Evolutionary conservation across 2,797 vertebrate species (phyloP).

Genomic region (Diplodus sargus): DNA sequence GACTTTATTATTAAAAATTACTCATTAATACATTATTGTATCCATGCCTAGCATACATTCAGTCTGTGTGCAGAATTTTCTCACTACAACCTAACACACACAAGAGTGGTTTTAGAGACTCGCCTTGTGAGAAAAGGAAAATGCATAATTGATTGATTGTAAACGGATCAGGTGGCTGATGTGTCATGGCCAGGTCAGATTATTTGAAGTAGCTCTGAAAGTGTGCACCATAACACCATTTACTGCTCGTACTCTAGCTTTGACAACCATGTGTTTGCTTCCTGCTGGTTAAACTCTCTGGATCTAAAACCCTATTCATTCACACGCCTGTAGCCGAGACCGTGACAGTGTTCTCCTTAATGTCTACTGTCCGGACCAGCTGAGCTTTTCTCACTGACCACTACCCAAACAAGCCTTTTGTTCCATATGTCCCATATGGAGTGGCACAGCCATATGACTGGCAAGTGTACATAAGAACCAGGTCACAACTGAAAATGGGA

Average conservation of each 20-base stretch:
- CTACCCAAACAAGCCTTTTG: constrained; percentile 57
- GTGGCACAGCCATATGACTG: constrained; percentile 19
- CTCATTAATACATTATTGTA: not conserved
- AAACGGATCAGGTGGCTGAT: constrained; percentile 48
- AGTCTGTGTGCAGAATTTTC: not conserved
- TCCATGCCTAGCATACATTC: not conserved
- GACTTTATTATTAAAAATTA: too few species aligned
- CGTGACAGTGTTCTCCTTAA: constrained; percentile 37
- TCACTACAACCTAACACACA: not conserved
- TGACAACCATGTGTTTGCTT: constrained; percentile 31
- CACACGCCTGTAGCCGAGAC: constrained; percentile 29
- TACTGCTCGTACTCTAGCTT: not conserved
- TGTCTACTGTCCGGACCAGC: constrained; percentile 8
- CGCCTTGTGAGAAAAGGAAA: constrained; percentile 23
- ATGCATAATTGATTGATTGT: constrained; percentile 59
- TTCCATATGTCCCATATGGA: not conserved
- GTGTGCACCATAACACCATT: not conserved
- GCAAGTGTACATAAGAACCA: not conserved
- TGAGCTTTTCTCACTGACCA: constrained; percentile 53
- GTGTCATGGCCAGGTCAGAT: constrained; percentile 35
- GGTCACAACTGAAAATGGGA: not conserved
- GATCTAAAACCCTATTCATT: not conserved
- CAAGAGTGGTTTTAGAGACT: constrained; percentile 1
- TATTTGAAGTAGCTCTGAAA: constrained; percentile 8
- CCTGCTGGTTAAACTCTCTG: constrained; percentile 16